Percentiles rank a stretch among this genome's conserved stretches.
These are phyloP conservation scores for Heliconius nattereri DNA, from an alignment of 1,140 invertebrate genomes.

Conservation along the genomic window DNA sequence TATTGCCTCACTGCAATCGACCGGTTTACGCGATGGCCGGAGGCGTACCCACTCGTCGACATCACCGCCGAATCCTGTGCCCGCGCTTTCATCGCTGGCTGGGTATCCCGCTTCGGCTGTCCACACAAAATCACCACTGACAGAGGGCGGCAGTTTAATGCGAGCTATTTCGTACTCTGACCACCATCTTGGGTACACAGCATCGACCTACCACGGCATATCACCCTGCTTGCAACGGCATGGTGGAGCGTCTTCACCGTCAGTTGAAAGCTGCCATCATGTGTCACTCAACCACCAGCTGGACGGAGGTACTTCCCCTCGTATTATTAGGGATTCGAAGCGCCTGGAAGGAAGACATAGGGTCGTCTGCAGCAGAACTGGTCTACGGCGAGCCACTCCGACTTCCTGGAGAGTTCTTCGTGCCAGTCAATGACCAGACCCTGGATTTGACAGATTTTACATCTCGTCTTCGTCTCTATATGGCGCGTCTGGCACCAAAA, in stretches of 20 bases:
- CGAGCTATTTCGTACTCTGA: neutral
- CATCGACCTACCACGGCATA: conserved; percentile 13
- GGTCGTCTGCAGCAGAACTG: no score
- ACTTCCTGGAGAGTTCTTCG: no score
- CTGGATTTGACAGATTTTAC: no score
- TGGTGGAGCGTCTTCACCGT: conserved; percentile 18
- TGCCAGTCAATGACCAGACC: no score
- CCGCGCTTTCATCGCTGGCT: conserved; percentile 4
- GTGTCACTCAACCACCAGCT: neutral
- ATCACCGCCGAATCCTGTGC: conserved; percentile 25
- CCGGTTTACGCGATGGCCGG: conserved; percentile 13
- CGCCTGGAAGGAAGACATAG: no score
- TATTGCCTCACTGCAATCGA: conserved; percentile 16
- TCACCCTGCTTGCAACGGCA: conserved; percentile 12
- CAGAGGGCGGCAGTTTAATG: conserved; percentile 5
- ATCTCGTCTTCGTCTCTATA: no score
- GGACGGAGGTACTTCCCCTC: conserved; percentile 4
- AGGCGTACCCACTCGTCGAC: conserved; percentile 1
- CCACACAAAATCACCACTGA: conserved; percentile 16
- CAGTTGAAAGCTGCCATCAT: conserved; percentile 16
- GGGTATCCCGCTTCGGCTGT: conserved; percentile 17
- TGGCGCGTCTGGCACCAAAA: no score
- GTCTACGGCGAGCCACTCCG: no score
- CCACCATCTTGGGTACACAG: neutral
- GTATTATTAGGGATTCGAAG: conserved; percentile 9